Conservation (phyloP, 2,888 invertebrate genomes). For the Mimumesa dahlbomi region DNA sequence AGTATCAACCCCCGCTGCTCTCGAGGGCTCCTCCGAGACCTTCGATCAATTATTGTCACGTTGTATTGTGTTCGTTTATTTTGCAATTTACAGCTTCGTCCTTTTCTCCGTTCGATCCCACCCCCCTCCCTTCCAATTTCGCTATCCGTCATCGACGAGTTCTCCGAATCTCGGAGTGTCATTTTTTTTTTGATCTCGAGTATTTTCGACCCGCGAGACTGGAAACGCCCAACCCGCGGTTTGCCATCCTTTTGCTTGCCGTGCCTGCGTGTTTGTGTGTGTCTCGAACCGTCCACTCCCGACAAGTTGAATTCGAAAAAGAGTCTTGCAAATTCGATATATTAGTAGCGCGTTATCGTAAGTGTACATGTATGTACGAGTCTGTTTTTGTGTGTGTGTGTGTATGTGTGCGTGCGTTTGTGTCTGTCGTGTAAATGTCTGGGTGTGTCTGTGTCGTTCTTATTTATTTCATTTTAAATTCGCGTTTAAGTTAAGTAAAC, state of each 20-base stretch:
- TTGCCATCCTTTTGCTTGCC: no score
- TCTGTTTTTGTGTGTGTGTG: conserved; percentile 7
- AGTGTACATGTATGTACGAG: conserved; percentile 1
- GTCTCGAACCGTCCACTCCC: conserved; percentile 23
- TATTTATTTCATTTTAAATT: conserved; percentile 13
- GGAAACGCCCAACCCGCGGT: conserved; percentile 18
- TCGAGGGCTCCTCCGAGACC: conserved; percentile 33
- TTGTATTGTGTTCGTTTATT: conserved; percentile 64
- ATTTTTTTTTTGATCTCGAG: no score
- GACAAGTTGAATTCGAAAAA: conserved; percentile 27
- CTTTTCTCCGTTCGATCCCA: not conserved
- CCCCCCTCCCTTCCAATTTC: not conserved
- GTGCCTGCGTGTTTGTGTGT: no score
- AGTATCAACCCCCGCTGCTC: conserved; percentile 15
- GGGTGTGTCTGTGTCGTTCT: conserved; percentile 37
- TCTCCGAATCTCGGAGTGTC: no score
- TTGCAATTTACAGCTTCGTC: conserved; percentile 55
- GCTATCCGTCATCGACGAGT: conserved; percentile 1
- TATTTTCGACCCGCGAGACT: conserved; percentile 2
- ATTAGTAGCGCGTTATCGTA: conserved; percentile 32
- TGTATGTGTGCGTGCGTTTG: conserved; percentile 33
- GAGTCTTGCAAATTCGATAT: conserved; percentile 43
- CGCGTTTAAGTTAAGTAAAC: conserved; percentile 58
- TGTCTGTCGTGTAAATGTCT: conserved; percentile 10
- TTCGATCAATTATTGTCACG: conserved; percentile 60